phyloP scores from a whole-genome alignment of 2,888 invertebrate genomes.

The Phalera bucephala region DNA sequence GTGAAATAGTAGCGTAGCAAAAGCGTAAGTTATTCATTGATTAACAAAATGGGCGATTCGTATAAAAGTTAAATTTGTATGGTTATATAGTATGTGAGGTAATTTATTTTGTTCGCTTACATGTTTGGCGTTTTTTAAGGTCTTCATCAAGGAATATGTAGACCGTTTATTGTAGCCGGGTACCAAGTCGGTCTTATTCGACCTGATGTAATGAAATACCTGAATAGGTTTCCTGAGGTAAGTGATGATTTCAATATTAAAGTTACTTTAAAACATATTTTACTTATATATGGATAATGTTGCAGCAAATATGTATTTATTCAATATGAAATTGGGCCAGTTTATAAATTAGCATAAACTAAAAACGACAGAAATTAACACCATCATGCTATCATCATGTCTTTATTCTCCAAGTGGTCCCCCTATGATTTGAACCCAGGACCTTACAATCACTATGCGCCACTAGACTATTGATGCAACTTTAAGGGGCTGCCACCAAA shows the following conservation, averaged over 20 bases:
- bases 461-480: no score
- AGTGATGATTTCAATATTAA: constrained; percentile 19
- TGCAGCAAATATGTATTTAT: no score
- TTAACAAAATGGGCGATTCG: neutral
- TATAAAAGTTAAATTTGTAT: neutral
- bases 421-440: no score
- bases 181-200: constrained; percentile 95
- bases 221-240: constrained; percentile 92
- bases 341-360: no score
- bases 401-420: no score
- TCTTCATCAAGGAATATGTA: constrained; percentile 89
- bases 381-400: no score
- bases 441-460: no score
- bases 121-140: constrained; percentile 74
- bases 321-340: no score
- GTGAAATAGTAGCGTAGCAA: neutral
- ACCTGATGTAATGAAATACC: constrained; percentile 91
- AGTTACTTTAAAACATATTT: neutral
- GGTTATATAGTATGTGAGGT: constrained; percentile 8
- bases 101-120: constrained; percentile 29
- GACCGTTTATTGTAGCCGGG: constrained; percentile 94
- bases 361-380: no score
- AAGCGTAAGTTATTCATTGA: neutral
- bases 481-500: no score
- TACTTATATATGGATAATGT: no score